These are phyloP conservation scores for Polyommatus iphigenia DNA, from an alignment of 2,888 invertebrate genomes.

Conservation along the genomic window DNA sequence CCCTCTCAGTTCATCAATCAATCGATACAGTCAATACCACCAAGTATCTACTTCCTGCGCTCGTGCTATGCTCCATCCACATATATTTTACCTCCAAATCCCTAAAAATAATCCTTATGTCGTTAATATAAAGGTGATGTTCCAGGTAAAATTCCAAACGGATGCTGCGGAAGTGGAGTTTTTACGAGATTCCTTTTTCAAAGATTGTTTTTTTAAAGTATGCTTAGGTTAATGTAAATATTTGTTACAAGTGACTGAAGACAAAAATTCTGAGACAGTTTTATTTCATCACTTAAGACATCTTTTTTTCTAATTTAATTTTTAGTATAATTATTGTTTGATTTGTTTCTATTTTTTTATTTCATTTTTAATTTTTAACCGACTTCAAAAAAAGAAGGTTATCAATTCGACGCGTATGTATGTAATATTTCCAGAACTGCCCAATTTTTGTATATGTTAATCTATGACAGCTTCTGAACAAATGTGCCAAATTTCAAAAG, in stretches of 20 bases:
- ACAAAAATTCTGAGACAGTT: not conserved
- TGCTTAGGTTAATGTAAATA: slow-evolving; percentile 4
- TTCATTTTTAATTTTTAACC: no score
- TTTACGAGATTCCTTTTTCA: slow-evolving; percentile 33
- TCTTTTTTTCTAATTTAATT: no score
- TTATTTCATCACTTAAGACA: not conserved
- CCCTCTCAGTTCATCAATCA: slow-evolving; percentile 46
- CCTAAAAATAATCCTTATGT: not conserved
- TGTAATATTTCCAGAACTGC: no score
- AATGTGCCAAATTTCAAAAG: no score
- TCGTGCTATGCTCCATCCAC: slow-evolving; percentile 37
- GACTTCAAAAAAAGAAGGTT: no score
- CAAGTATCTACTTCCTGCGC: slow-evolving; percentile 37
- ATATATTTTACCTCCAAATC: not conserved
- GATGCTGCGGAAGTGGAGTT: slow-evolving; percentile 37
- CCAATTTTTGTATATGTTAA: no score
- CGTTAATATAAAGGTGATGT: not conserved
- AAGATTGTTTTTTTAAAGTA: not conserved
- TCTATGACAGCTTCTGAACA: no score
- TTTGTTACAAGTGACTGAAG: not conserved
- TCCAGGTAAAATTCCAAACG: not conserved
- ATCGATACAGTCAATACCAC: slow-evolving; percentile 42
- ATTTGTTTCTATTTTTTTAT: no score
- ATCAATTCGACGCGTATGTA: no score
- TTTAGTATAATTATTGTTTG: no score